Conservation (phyloP, 2,113 vertebrate species). For the Smithornis capensis region DNA sequence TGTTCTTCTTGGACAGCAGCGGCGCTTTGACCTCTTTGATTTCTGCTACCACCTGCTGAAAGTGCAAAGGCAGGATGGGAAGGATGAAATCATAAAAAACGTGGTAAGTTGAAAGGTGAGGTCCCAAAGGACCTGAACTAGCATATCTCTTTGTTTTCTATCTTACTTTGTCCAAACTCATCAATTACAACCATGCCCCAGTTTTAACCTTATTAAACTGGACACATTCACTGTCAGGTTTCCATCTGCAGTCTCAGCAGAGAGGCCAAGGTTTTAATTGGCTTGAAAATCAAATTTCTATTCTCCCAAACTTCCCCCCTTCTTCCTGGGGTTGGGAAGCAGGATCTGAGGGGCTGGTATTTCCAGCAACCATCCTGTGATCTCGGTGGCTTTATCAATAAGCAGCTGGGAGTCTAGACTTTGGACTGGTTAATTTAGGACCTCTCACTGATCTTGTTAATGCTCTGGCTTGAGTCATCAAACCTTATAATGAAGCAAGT, state of each 20-base stretch:
- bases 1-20: slow-evolving; percentile 94
- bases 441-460: slow-evolving; percentile 15
- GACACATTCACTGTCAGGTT: background rate
- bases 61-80: slow-evolving; percentile 97
- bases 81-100: slow-evolving; percentile 98
- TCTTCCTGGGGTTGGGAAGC: background rate
- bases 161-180: background rate
- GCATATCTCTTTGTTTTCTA: background rate
- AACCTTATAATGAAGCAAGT: background rate
- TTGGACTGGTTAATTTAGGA: background rate
- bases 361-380: background rate
- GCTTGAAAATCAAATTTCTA: background rate
- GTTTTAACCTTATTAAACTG: background rate
- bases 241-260: slow-evolving; percentile 8
- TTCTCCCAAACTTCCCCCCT: background rate
- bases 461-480: background rate
- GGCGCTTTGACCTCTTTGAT: slow-evolving; percentile 97
- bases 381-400: background rate
- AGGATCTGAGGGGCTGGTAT: background rate
- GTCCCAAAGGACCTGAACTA: background rate
- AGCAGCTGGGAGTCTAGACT: background rate
- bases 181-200: background rate
- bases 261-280: slow-evolving; percentile 32
- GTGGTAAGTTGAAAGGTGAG: slow-evolving; percentile 80
- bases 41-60: slow-evolving; percentile 99